Evolutionary conservation across 2,113 vertebrate genomes (phyloP).

Genomic region (Etheostoma spectabile): DNA sequence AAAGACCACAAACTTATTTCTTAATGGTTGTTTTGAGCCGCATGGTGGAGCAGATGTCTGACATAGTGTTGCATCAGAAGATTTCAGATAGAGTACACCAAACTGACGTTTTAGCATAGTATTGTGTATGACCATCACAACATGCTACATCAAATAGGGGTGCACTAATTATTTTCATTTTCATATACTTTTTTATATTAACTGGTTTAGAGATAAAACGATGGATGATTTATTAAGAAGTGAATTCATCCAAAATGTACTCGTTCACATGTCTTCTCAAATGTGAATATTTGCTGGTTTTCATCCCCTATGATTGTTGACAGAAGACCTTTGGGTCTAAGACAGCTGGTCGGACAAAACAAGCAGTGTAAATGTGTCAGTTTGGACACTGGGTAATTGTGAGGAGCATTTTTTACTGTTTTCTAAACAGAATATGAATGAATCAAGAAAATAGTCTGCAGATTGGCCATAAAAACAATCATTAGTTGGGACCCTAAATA

Average conservation of each 20-base stretch:
- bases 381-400: not conserved
- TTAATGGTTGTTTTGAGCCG: slow-evolving; percentile 33
- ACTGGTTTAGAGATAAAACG: not conserved
- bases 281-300: not conserved
- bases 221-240: not conserved
- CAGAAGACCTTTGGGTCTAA: too few relatives aligned
- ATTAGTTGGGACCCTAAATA: not conserved
- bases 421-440: not conserved
- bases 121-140: not conserved
- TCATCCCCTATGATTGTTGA: not conserved
- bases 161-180: not conserved
- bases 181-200: not conserved
- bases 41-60: slow-evolving; percentile 42
- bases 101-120: not conserved
- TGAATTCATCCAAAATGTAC: not conserved
- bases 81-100: slow-evolving; percentile 1
- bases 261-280: not conserved
- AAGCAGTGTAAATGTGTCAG: not conserved
- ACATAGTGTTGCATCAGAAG: slow-evolving; percentile 14
- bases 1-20: slow-evolving; percentile 41
- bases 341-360: not conserved
- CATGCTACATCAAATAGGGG: not conserved
- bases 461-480: not conserved
- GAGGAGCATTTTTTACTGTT: not conserved
- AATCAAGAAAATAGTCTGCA: not conserved